Percentiles rank a stretch among this genome's conserved stretches.
These are phyloP conservation scores for Sceliomorpha sp. DNA, from an alignment of 2,888 invertebrate species.

Conservation along the genomic window DNA sequence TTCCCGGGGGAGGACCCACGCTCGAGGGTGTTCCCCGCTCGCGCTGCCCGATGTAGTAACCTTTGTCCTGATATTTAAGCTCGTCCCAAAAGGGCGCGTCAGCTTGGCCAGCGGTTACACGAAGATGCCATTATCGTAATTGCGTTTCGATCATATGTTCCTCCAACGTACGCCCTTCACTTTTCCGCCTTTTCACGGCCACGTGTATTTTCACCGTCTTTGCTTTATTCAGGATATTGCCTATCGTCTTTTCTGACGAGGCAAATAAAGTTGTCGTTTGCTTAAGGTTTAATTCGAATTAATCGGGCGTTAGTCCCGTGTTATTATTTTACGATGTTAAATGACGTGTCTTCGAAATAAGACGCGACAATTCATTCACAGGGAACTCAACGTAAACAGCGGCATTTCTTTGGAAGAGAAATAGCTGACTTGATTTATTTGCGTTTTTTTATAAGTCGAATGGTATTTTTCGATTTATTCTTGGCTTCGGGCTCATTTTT, in stretches of 20 bases:
- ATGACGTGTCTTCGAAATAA: too few species aligned
- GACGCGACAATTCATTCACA: too few species aligned
- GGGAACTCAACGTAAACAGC: conserved; percentile 2
- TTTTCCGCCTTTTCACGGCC: too few species aligned
- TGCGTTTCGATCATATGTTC: conserved; percentile 55
- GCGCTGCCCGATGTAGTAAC: conserved; percentile 56
- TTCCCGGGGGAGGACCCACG: conserved; percentile 56
- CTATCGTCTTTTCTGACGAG: neutral
- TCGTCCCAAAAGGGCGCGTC: conserved; percentile 58
- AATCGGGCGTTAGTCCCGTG: too few species aligned
- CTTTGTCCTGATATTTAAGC: conserved; percentile 62
- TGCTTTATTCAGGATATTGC: too few species aligned
- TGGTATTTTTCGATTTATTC: conserved; percentile 6
- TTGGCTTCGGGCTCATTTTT: neutral
- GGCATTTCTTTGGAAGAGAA: neutral
- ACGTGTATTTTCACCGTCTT: too few species aligned
- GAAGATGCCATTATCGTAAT: conserved; percentile 58
- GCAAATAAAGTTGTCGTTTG: too few species aligned
- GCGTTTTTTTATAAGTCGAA: neutral
- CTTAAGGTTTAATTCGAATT: too few species aligned
- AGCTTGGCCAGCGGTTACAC: conserved; percentile 51
- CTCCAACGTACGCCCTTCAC: conserved; percentile 27
- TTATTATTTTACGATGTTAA: too few species aligned
- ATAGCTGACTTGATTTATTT: conserved; percentile 12
- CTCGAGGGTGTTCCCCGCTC: conserved; percentile 47